phyloP scores from a whole-genome alignment of 2,113 vertebrate genomes.

The Athene noctua region DNA sequence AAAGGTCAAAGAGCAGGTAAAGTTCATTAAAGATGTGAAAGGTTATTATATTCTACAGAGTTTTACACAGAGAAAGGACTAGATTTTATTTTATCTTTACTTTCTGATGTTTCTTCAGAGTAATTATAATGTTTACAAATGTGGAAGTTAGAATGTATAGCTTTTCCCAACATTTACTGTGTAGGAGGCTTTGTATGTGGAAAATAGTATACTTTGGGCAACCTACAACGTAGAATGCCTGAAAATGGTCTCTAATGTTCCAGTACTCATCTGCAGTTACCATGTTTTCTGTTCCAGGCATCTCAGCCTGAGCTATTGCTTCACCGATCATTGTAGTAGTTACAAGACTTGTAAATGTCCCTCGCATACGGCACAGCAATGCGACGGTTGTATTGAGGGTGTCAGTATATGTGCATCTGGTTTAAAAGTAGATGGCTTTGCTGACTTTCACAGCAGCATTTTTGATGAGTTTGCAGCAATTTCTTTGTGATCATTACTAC shows the following conservation, averaged over 20 bases:
- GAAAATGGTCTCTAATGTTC: not conserved
- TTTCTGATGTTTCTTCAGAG: not conserved
- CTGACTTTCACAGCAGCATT: not conserved
- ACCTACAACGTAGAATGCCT: not conserved
- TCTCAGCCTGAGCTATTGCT: not conserved
- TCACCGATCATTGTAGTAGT: not conserved
- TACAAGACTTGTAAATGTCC: not conserved
- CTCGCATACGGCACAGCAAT: not conserved
- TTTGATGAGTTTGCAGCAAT: not conserved
- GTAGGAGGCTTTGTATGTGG: not conserved
- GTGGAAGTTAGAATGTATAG: not conserved
- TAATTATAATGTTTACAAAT: not conserved
- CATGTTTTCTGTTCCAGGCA: not conserved
- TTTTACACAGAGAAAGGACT: not conserved
- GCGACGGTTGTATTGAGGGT: fast-evolving
- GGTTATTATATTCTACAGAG: not conserved
- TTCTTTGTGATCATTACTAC: not conserved
- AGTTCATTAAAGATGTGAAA: not conserved
- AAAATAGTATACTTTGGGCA: not conserved
- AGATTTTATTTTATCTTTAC: not conserved
- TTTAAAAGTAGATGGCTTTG: not conserved
- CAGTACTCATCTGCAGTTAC: not conserved
- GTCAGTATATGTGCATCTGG: not conserved
- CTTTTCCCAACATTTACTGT: not conserved
- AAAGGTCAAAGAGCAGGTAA: not conserved